phyloP scores from a whole-genome alignment of 2,888 invertebrate genomes.

The Cataglyphis albicans region DNA sequence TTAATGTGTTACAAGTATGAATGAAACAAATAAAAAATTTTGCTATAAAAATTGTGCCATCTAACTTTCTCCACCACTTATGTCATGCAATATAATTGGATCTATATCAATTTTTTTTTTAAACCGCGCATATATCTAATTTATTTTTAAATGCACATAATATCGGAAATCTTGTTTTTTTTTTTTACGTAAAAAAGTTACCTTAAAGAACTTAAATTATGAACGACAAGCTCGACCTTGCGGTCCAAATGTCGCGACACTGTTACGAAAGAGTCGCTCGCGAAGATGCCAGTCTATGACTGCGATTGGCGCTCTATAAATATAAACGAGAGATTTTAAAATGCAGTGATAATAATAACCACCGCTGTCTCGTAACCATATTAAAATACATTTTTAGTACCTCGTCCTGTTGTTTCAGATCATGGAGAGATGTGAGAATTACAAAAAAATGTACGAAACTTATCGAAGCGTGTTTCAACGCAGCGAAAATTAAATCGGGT shows the following conservation, averaged over 20 bases:
- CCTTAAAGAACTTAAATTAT: not conserved
- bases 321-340: slow-evolving; percentile 42
- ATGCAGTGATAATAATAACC: slow-evolving; percentile 35
- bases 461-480: not conserved
- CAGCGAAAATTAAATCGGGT: slow-evolving; percentile 3
- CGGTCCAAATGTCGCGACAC: slow-evolving; percentile 28
- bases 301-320: slow-evolving; percentile 44
- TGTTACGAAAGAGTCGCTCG: not conserved
- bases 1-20: slow-evolving; percentile 58
- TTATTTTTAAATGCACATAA: not conserved
- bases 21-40: slow-evolving; percentile 60
- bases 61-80: slow-evolving; percentile 61
- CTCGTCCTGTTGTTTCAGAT: not conserved
- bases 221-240: slow-evolving; percentile 22
- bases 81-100: not conserved
- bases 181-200: not conserved
- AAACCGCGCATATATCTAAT: not conserved
- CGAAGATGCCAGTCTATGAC: slow-evolving; percentile 26
- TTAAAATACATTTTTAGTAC: slow-evolving; percentile 32
- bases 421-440: not conserved
- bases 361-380: slow-evolving; percentile 9
- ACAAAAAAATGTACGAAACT: not conserved
- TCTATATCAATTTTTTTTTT: slow-evolving; percentile 4
- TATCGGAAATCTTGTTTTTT: not conserved
- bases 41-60: slow-evolving; percentile 50